These are phyloP conservation scores for Hyles euphorbiae DNA, from an alignment of 1,140 invertebrate genomes.

Conservation along the genomic window DNA sequence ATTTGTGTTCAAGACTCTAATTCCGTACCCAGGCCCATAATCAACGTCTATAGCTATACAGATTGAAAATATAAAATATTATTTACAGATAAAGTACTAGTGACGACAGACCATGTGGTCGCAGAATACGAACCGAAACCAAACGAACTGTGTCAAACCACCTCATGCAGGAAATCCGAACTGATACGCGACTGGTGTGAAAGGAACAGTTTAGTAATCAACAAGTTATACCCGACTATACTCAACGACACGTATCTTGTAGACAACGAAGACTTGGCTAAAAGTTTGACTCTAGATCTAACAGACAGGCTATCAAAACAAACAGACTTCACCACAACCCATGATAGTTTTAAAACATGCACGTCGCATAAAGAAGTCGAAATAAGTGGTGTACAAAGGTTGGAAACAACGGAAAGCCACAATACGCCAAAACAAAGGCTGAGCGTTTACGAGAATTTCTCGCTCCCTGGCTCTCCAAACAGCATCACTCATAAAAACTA, in stretches of 20 bases:
- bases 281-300: slow-evolving; percentile 30
- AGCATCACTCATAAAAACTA: slow-evolving; percentile 62
- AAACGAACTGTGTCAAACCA: slow-evolving; percentile 29
- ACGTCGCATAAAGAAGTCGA: slow-evolving; percentile 45
- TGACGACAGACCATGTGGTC: slow-evolving; percentile 76
- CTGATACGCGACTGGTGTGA: slow-evolving; percentile 67
- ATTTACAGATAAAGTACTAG: slow-evolving; percentile 78
- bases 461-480: slow-evolving; percentile 56
- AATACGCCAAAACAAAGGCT: slow-evolving; percentile 31
- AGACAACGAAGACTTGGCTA: slow-evolving; percentile 34
- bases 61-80: background rate
- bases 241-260: slow-evolving; percentile 33
- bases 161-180: slow-evolving; percentile 50
- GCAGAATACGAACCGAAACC: slow-evolving; percentile 76
- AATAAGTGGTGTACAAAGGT: slow-evolving; percentile 55
- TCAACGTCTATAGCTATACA: background rate
- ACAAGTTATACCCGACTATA: slow-evolving; percentile 66
- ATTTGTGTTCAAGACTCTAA: background rate
- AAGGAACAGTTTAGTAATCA: slow-evolving; percentile 53
- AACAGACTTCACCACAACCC: slow-evolving; percentile 24
- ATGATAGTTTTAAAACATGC: slow-evolving; percentile 48
- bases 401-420: slow-evolving; percentile 46
- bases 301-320: slow-evolving; percentile 11
- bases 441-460: slow-evolving; percentile 62
- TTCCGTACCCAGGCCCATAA: background rate